Evolutionary conservation across 2,888 invertebrate genomes (phyloP).

Genomic region (Ornithoptera alexandrae): DNA sequence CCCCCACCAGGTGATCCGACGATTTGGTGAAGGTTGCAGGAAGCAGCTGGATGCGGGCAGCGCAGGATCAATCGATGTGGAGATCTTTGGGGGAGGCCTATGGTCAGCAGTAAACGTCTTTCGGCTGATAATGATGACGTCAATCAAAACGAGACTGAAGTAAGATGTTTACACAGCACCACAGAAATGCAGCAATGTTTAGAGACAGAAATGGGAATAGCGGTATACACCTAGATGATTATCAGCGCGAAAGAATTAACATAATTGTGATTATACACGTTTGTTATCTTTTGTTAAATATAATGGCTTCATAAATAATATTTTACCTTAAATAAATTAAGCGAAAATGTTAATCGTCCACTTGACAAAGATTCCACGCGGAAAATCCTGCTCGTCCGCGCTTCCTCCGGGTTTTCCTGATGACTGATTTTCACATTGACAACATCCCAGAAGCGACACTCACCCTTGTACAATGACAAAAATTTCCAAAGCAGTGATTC

Average conservation of each 20-base stretch:
- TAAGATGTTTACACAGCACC: neutral
- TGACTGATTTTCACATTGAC: conserved; percentile 60
- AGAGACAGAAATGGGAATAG: too few relatives aligned
- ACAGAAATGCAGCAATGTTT: too few relatives aligned
- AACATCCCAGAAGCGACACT: conserved; percentile 46
- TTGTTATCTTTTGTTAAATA: neutral
- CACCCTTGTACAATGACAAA: conserved; percentile 50
- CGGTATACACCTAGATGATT: neutral
- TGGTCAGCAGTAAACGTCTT: too few relatives aligned
- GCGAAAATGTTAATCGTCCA: conserved; percentile 32
- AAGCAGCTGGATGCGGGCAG: too few relatives aligned
- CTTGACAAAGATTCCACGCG: conserved; percentile 52
- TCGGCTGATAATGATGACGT: too few relatives aligned
- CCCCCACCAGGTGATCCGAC: too few relatives aligned
- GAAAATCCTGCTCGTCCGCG: conserved; percentile 52
- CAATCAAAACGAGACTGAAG: too few relatives aligned
- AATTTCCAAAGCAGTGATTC: conserved; percentile 64
- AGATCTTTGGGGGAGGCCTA: too few relatives aligned
- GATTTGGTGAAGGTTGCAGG: too few relatives aligned
- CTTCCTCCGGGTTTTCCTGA: conserved; percentile 62
- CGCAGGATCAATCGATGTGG: too few relatives aligned
- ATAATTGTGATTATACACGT: neutral
- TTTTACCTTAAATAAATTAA: conserved; percentile 7
- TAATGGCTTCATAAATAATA: neutral
- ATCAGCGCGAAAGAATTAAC: neutral